Percentiles rank a stretch among this genome's conserved stretches.
phyloP scores from a whole-genome alignment of 2,888 invertebrate genomes.

The Hydrotaea diabolus region DNA sequence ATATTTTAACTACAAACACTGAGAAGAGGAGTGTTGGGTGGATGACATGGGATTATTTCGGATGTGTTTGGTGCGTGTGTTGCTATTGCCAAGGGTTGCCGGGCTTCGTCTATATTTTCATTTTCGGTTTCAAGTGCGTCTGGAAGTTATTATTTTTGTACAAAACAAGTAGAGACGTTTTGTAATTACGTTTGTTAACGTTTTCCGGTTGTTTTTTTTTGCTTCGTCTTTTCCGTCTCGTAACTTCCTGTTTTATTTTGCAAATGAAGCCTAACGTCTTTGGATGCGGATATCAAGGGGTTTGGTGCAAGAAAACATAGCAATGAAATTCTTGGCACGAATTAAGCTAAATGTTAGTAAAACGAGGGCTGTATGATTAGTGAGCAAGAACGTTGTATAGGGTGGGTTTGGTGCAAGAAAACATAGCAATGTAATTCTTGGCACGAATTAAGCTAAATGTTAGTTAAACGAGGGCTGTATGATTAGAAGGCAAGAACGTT shows the following conservation, averaged over 20 bases:
- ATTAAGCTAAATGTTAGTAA: not conserved
- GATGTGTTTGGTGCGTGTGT: not conserved
- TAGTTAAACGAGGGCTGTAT: not conserved
- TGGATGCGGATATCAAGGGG: not conserved
- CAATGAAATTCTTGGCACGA: slow-evolving; percentile 34
- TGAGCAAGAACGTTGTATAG: too few relatives aligned
- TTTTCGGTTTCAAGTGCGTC: slow-evolving; percentile 56
- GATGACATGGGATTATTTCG: not conserved
- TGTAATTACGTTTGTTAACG: slow-evolving; percentile 56
- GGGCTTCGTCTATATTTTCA: slow-evolving; percentile 11
- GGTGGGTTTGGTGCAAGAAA: not conserved
- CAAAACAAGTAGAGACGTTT: slow-evolving; percentile 45
- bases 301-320: not conserved
- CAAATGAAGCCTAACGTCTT: slow-evolving; percentile 59
- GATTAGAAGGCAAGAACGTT: too few relatives aligned
- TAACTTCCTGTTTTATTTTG: slow-evolving; percentile 36
- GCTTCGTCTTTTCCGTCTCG: slow-evolving; percentile 20
- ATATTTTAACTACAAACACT: slow-evolving; percentile 4
- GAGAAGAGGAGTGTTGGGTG: not conserved
- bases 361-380: not conserved
- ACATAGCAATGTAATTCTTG: slow-evolving; percentile 24
- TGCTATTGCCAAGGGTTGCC: not conserved
- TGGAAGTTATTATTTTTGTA: slow-evolving; percentile 53
- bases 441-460: slow-evolving; percentile 16
- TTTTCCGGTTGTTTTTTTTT: slow-evolving; percentile 11